phyloP scores from a whole-genome alignment of 1,140 invertebrate species.

The Heliconius himera region DNA sequence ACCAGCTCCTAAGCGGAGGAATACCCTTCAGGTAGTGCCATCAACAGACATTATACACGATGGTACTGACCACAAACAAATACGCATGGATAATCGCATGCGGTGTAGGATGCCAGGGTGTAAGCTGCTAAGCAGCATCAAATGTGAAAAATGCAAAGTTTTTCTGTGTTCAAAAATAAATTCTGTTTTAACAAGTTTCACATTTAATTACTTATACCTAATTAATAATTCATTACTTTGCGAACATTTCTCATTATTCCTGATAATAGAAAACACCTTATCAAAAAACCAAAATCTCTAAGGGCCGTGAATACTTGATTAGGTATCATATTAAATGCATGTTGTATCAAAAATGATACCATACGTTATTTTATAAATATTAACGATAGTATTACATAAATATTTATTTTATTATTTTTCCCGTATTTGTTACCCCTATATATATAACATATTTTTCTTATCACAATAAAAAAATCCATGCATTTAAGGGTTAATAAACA shows the following conservation, averaged over 20 bases:
- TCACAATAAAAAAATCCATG: background rate
- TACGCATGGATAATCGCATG: conserved; percentile 31
- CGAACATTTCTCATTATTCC: conserved; percentile 33
- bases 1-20: conserved; percentile 25
- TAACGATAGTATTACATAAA: conserved; percentile 12
- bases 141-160: conserved; percentile 38
- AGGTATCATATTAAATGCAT: conserved; percentile 14
- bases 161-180: conserved; percentile 31
- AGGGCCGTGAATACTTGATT: conserved; percentile 32
- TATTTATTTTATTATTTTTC: conserved; percentile 25
- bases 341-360: conserved; percentile 21
- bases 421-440: conserved; percentile 21
- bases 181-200: conserved; percentile 32
- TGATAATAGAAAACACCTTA: conserved; percentile 38
- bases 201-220: conserved; percentile 32
- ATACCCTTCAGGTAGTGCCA: conserved; percentile 32
- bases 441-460: conserved; percentile 16
- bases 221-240: conserved; percentile 35
- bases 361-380: conserved; percentile 19
- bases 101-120: conserved; percentile 28
- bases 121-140: conserved; percentile 27
- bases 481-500: no score
- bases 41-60: conserved; percentile 33
- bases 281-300: conserved; percentile 33
- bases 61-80: conserved; percentile 33